Conservation (phyloP, 2,113 vertebrate genomes). For the Aphelocoma coerulescens region DNA sequence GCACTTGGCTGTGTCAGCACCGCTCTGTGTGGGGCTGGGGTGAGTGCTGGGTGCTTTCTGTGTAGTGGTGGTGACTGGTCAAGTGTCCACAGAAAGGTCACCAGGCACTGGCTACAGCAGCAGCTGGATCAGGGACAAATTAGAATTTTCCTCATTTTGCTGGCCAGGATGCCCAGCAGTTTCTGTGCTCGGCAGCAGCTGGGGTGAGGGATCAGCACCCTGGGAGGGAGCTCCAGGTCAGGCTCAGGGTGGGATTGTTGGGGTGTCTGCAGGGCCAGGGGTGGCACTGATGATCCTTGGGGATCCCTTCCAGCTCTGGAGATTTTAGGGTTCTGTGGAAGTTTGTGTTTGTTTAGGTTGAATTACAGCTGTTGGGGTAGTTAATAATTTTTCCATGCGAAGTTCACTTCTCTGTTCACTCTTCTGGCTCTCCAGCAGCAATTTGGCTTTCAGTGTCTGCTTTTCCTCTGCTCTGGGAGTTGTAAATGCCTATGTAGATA, state of each 20-base stretch:
- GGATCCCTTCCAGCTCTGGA: not conserved
- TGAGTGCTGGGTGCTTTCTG: not conserved
- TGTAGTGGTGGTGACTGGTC: not conserved
- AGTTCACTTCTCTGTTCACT: not conserved
- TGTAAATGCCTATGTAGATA: rapidly evolving
- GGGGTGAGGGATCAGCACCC: not conserved
- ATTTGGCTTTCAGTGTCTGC: not conserved
- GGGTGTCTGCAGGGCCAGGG: not conserved
- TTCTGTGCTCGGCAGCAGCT: not conserved
- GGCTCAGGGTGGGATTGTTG: not conserved
- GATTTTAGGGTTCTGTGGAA: rapidly evolving
- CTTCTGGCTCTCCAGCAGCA: not conserved
- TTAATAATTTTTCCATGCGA: not conserved
- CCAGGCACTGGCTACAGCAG: not conserved
- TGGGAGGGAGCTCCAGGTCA: not conserved
- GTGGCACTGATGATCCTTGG: not conserved
- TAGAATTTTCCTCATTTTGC: not conserved
- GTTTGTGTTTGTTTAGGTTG: not conserved
- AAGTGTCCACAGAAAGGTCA: not conserved
- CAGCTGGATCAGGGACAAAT: not conserved
- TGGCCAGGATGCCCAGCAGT: not conserved
- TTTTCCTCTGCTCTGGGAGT: not conserved
- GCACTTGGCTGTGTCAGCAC: rapidly evolving
- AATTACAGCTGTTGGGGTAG: not conserved
- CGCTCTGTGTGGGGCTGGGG: not conserved